Conservation (phyloP, 2,797 vertebrate genomes). For the Tapera naevia region DNA sequence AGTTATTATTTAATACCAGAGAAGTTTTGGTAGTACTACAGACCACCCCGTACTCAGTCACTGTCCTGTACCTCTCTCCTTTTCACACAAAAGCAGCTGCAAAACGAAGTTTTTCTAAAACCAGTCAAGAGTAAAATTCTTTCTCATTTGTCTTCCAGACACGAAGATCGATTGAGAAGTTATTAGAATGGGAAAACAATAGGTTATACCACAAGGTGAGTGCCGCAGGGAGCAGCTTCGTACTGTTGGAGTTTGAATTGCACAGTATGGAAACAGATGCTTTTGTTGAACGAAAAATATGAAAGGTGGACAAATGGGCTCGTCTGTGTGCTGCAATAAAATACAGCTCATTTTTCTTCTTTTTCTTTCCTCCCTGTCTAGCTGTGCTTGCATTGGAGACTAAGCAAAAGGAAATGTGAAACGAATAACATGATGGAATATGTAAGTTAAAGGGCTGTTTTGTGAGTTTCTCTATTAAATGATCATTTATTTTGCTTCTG, state of each 20-base stretch:
- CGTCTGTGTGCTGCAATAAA: conserved; percentile 86
- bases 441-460: conserved; percentile 91
- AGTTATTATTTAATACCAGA: conserved; percentile 58
- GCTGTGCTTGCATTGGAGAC: conserved; percentile 99
- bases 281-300: conserved; percentile 97
- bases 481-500: conserved; percentile 82
- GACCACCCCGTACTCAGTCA: conserved; percentile 85
- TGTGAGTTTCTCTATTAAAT: conserved; percentile 88
- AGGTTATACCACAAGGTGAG: conserved; percentile 98
- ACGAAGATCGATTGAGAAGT: conserved; percentile 97
- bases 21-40: conserved; percentile 47
- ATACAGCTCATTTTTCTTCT: conserved; percentile 93
- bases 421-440: conserved; percentile 99
- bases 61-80: conserved; percentile 79
- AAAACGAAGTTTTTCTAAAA: conserved; percentile 82
- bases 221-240: conserved; percentile 83
- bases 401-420: conserved; percentile 99
- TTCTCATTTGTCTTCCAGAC: conserved; percentile 91
- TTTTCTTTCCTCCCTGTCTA: conserved; percentile 83
- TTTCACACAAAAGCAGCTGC: conserved; percentile 84
- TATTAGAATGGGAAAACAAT: conserved; percentile 99
- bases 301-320: conserved; percentile 85
- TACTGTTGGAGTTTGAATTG: conserved; percentile 87
- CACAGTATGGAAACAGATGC: conserved; percentile 99
- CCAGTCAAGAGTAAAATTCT: conserved; percentile 85